Base-by-base conservation (phyloP, 2,797 vertebrate genomes). In the Trematomus bernacchii region DNA sequence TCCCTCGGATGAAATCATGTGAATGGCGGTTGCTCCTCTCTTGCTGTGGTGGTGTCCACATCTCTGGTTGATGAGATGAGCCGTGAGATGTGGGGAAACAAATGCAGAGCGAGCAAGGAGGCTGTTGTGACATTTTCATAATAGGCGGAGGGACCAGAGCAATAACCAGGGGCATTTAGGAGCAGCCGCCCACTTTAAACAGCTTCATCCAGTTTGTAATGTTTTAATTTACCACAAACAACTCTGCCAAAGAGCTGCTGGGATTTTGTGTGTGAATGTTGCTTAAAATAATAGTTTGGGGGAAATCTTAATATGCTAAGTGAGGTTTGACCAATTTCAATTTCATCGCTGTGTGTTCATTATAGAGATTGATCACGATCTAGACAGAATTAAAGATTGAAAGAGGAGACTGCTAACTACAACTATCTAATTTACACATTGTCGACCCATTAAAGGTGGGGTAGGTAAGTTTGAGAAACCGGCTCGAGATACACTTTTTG, bases 61-160 rank as follows among this genome's bases (percentile, higher is more conserved):
- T 47, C 71, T 37, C 8, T 12, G 63, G 58, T 66, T 76, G 79
- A 90, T 52, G 78, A 65, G 51, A 85, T 79, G 80, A 80, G 66
- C 71, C 69, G 23, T 53, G 79, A 86, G 72, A 82, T 77, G 79
- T 76, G 13, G 27, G 79, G 59, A 82, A 77, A 84, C 75, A 71
- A 71, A 71, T 2, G 65, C 61, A 27, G 54, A 71, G 52, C 7
- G 9, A 61, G 71, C 47, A 9, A 3, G 50, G 18, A 6, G 16
- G 43, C 55, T 82, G 83, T 82, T 83, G 64, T 78, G 85, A 86
- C 76, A 74, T 40, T 46, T 12, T 57, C 12, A 16, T 75, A 73
- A 86, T n/a, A 59, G 60, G 47, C 60, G 43, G 21, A 71, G 47
- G 70, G 57, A 76, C 13, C 48, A 0, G 15, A 66, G 51, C 64